Percentiles rank a stretch among this genome's conserved stretches.
Evolutionary conservation across 1,140 invertebrate genomes (phyloP).

Genomic region (Globodera ellingtonae): DNA sequence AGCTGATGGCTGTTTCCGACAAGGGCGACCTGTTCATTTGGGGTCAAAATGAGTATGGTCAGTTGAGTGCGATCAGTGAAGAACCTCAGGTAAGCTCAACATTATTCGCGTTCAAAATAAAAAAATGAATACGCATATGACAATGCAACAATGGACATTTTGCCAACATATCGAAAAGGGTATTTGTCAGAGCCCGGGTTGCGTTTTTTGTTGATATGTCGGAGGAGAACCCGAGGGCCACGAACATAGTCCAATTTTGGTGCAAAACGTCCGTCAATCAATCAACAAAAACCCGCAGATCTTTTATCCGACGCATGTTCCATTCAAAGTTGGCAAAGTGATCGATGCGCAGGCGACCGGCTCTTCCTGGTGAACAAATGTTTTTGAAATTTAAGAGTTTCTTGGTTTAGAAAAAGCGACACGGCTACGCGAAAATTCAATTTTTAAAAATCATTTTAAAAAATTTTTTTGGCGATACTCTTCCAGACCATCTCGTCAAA

Average conservation of each 20-base stretch:
- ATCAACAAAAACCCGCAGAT: not conserved
- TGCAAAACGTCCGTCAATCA: not conserved
- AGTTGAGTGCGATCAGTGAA: constrained; percentile 43
- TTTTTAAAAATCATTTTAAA: no score
- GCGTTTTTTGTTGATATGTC: no score
- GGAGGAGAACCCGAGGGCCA: no score
- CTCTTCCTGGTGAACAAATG: constrained; percentile 35
- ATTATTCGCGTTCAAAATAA: not conserved
- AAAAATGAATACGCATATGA: no score
- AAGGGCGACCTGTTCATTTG: constrained; percentile 51
- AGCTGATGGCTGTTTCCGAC: constrained; percentile 35
- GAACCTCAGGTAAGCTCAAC: constrained; percentile 38
- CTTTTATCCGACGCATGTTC: constrained; percentile 21
- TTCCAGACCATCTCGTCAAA: no score
- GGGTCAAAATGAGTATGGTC: constrained; percentile 54
- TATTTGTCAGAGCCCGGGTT: not conserved
- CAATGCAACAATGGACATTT: not conserved
- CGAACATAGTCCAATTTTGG: not conserved
- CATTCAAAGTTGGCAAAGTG: constrained; percentile 37
- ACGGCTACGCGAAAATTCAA: no score
- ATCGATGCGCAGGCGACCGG: constrained; percentile 41
- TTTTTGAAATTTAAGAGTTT: not conserved
- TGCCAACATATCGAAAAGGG: constrained; percentile 6
- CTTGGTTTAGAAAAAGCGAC: no score
- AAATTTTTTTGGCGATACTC: no score